phyloP scores from a whole-genome alignment of 2,797 vertebrate genomes.

The Pantherophis alleghaniensis region DNA sequence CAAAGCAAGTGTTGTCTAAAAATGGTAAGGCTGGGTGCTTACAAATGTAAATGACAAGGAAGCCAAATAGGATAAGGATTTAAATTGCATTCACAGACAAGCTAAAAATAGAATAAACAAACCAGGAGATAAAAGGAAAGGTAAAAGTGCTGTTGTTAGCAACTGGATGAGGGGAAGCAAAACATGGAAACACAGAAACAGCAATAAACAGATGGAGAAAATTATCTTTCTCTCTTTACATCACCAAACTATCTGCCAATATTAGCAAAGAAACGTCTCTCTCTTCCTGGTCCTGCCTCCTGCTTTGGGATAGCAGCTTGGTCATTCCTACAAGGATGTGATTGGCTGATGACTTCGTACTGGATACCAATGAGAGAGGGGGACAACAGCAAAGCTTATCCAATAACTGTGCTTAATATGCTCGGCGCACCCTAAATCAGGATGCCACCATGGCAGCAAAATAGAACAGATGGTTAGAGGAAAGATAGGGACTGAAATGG shows the following conservation, averaged over 20 bases:
- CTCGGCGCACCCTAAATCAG: not conserved
- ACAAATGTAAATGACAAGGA: not conserved
- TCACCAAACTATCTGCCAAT: not conserved
- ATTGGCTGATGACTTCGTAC: not conserved
- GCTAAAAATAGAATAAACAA: not conserved
- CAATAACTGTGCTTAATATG: not conserved
- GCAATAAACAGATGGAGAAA: not conserved
- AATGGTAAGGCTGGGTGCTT: not conserved
- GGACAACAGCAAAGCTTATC: not conserved
- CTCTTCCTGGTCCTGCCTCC: not conserved
- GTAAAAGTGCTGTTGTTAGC: not conserved
- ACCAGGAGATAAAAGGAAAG: not conserved
- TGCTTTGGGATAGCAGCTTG: not conserved
- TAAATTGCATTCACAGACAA: not conserved
- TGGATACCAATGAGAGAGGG: not conserved
- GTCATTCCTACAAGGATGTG: not conserved
- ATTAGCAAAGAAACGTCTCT: not conserved
- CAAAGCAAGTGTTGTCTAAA: not conserved
- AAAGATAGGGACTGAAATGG: not conserved
- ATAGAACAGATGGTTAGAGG: not conserved
- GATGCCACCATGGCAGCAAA: not conserved
- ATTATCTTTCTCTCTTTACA: not conserved
- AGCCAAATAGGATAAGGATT: not conserved
- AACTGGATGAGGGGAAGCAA: not conserved
- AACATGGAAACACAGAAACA: not conserved